A percentile compares a stretch with the other conserved stretches of the same genome.
Evolutionary conservation across 2,797 vertebrate species (phyloP).

Genomic region (Xenentodon cancila): DNA sequence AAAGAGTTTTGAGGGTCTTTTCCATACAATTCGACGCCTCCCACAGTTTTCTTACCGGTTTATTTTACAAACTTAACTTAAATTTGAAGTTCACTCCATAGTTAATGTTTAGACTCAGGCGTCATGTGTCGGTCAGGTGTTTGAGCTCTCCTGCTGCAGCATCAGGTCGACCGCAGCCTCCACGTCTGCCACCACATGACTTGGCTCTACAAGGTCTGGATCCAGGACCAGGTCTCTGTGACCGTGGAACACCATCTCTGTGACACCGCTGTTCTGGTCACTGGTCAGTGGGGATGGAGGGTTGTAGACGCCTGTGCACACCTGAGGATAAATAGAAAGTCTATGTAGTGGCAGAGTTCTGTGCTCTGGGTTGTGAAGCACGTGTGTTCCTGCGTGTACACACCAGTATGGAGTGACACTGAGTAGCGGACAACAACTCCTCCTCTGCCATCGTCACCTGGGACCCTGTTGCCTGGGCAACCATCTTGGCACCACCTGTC

Average conservation of each 20-base stretch:
- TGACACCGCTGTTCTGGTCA: conserved; percentile 45
- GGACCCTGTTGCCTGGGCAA: conserved; percentile 59
- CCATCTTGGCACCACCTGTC: conserved; percentile 41
- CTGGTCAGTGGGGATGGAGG: conserved; percentile 67
- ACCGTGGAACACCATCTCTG: conserved; percentile 80
- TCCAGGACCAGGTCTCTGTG: conserved; percentile 83
- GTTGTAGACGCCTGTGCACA: conserved; percentile 90
- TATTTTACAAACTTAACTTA: too few relatives aligned
- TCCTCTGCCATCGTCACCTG: conserved; percentile 45
- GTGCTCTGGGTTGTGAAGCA: too few relatives aligned
- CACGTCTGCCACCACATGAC: conserved; percentile 85
- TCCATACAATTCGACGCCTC: too few relatives aligned
- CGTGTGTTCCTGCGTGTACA: not conserved
- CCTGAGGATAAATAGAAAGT: conserved; percentile 68
- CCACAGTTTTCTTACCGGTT: too few relatives aligned
- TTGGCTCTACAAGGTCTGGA: conserved; percentile 78
- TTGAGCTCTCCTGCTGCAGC: conserved; percentile 78
- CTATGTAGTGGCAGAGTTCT: not conserved
- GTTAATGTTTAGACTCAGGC: too few relatives aligned
- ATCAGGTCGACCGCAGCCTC: conserved; percentile 89
- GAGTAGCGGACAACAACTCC: conserved; percentile 65
- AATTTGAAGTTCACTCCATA: too few relatives aligned
- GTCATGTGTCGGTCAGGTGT: conserved; percentile 8
- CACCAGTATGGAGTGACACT: conserved; percentile 77
- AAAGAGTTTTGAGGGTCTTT: too few relatives aligned